A percentile compares a stretch with the other conserved stretches of the same genome.
phyloP scores from a whole-genome alignment of 2,888 invertebrate species.

The Exocentrus adspersus region DNA sequence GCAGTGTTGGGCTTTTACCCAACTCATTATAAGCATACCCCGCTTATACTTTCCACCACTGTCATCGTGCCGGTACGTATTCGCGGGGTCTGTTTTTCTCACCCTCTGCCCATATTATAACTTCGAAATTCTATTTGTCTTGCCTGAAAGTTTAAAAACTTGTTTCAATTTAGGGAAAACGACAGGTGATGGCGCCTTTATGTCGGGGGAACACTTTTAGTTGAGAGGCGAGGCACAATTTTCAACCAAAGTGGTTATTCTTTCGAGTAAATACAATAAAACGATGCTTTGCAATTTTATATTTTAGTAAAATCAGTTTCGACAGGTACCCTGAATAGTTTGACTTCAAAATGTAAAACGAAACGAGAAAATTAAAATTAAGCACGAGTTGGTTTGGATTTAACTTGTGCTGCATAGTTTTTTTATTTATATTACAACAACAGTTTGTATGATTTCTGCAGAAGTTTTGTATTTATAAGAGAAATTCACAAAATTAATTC shows the following conservation, averaged over 20 bases:
- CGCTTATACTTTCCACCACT: constrained; percentile 36
- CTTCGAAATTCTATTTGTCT: constrained; percentile 26
- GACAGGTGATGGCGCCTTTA: constrained; percentile 24
- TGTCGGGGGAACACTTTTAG: constrained; percentile 6
- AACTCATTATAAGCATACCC: constrained; percentile 38
- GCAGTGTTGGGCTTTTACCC: constrained; percentile 51
- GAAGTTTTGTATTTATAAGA: too few relatives aligned
- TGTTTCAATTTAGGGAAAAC: constrained; percentile 22
- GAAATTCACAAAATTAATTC: too few relatives aligned
- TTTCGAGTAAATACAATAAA: constrained; percentile 7
- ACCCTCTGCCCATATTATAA: constrained; percentile 25
- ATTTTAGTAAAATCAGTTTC: too few relatives aligned
- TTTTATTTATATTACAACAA: too few relatives aligned
- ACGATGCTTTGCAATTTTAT: too few relatives aligned
- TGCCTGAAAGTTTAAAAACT: constrained; percentile 21
- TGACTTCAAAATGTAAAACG: too few relatives aligned
- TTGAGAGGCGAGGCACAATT: constrained; percentile 1
- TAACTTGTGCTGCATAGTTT: too few relatives aligned
- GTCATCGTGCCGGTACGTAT: constrained; percentile 5
- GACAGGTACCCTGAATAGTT: too few relatives aligned
- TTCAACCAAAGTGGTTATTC: constrained; percentile 5
- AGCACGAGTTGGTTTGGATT: too few relatives aligned
- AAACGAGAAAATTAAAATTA: too few relatives aligned
- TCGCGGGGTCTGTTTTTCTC: constrained; percentile 18
- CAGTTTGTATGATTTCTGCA: too few relatives aligned